Evolutionary conservation across 2,888 invertebrate species (phyloP), one percentile per base, ranked within the genome.

Genomic region (Panorpa germanica): DNA sequence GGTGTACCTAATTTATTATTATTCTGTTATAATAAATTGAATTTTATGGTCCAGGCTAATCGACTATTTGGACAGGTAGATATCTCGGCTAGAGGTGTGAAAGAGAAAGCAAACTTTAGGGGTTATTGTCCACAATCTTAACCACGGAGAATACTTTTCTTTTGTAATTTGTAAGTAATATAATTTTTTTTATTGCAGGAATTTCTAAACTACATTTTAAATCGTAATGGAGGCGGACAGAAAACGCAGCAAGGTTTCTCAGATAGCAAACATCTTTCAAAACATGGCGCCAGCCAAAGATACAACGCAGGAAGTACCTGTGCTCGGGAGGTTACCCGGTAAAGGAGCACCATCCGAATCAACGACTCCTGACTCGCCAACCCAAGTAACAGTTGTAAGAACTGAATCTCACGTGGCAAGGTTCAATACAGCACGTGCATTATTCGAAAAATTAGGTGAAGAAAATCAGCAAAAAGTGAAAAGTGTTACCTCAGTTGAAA

Each of bases 191-290:
- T n/a, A n/a, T n/a, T n/a, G n/a, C n/a, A n/a, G n/a, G n/a, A n/a
- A n/a, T n/a, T n/a, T n/a, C n/a, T n/a, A n/a, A n/a, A n/a, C n/a
- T n/a, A n/a, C n/a, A n/a, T n/a, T n/a, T n/a, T n/a, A n/a, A 56
- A 47, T 59, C 61, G 65, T 63, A 47, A 63, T 72, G 65, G 67
- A 72, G 57, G 73, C 72, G 50, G 63, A 71, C 42, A 67, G 64
- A 52, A 67, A 64, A 45, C 57, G 63, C n/a, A n/a, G n/a, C 43
- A 85, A 85, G 63, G 85, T 85, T 46, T 83, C 83, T 38, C 82
- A 85, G 60, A 86, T 86, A 41, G 85, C 86, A 35, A 83, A 83
- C 55, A 77, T 83, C 50, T 86, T 86, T 55, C 83, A 85, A 61
- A 71, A 69, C 40, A 71, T 70, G 61, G 57, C 55, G 12, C 66